A percentile compares a stretch with the other conserved stretches of the same genome.
Evolutionary conservation across 2,113 vertebrate species (phyloP).

Genomic region (Xenopus laevis): DNA sequence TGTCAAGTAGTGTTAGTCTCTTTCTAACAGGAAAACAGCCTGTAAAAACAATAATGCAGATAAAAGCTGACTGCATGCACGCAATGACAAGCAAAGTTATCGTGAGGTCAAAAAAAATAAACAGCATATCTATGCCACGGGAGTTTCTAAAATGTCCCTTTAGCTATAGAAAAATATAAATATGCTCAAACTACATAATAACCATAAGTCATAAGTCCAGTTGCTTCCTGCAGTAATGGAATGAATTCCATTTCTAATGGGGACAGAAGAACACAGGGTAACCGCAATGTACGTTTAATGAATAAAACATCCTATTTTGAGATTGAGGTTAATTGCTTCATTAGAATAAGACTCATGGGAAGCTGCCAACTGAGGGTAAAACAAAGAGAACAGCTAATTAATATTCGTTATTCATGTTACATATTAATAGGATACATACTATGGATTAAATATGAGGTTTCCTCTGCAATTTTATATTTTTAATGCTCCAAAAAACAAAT

Average conservation of each 20-base stretch:
- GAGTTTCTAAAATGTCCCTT: too few relatives aligned
- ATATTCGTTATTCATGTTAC: constrained; percentile 8
- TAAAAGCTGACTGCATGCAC: too few relatives aligned
- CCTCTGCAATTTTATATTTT: background rate
- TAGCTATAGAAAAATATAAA: too few relatives aligned
- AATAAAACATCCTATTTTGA: constrained; percentile 37
- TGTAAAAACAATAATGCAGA: too few relatives aligned
- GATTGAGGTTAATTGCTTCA: constrained; percentile 45
- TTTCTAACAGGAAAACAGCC: too few relatives aligned
- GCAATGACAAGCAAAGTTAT: too few relatives aligned
- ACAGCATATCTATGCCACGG: too few relatives aligned
- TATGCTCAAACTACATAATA: background rate
- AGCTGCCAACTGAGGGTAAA: constrained; percentile 28
- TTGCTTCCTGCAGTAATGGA: background rate
- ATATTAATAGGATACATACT: constrained; percentile 26
- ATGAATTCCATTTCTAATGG: constrained; percentile 14
- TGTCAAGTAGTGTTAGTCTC: too few relatives aligned
- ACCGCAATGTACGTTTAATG: constrained; percentile 15
- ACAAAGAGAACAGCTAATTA: constrained; percentile 29
- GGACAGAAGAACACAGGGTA: constrained; percentile 30
- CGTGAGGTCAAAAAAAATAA: too few relatives aligned
- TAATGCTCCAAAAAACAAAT: too few relatives aligned
- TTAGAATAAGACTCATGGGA: constrained; percentile 40
- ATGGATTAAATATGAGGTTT: background rate
- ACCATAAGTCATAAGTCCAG: too few relatives aligned